phyloP scores from a whole-genome alignment of 35 echinoderm and acorn worm genomes.

The Anneissia japonica region DNA sequence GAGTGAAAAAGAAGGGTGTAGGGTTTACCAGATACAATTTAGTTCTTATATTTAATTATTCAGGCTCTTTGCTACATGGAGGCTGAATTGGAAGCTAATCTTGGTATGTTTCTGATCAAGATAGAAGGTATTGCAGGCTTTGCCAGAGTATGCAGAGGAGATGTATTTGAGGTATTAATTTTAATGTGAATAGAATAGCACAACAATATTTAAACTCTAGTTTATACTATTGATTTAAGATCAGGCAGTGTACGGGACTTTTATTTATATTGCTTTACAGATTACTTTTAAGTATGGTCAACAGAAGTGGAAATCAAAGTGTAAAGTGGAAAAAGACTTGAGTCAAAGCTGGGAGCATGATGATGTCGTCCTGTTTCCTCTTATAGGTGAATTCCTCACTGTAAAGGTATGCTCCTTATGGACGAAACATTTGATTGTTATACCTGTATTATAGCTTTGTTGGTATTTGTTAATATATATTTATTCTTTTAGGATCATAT shows the following conservation, averaged over 20 bases:
- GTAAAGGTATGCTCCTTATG: conserved; percentile 58
- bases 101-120: conserved; percentile 77
- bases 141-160: conserved; percentile 82
- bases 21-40: too few species aligned
- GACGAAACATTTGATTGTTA: too few species aligned
- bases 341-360: conserved; percentile 91
- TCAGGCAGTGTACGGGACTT: too few species aligned
- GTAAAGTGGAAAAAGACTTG: conserved; percentile 95
- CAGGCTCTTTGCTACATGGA: conserved; percentile 80
- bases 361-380: conserved; percentile 84
- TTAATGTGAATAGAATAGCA: neutral
- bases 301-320: conserved; percentile 92
- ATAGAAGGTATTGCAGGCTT: conserved; percentile 95
- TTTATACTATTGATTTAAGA: too few species aligned
- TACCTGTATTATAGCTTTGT: too few species aligned
- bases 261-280: conserved; percentile 27
- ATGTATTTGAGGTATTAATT: conserved; percentile 84
- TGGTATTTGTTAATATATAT: too few species aligned
- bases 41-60: neutral
- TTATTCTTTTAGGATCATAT: too few species aligned
- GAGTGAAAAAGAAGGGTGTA: too few species aligned
- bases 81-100: conserved; percentile 83
- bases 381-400: conserved; percentile 84
- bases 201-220: too few species aligned
- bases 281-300: conserved; percentile 87